Base-by-base conservation (phyloP, 2,797 vertebrate genomes). In the Sebastes aleutianus region DNA sequence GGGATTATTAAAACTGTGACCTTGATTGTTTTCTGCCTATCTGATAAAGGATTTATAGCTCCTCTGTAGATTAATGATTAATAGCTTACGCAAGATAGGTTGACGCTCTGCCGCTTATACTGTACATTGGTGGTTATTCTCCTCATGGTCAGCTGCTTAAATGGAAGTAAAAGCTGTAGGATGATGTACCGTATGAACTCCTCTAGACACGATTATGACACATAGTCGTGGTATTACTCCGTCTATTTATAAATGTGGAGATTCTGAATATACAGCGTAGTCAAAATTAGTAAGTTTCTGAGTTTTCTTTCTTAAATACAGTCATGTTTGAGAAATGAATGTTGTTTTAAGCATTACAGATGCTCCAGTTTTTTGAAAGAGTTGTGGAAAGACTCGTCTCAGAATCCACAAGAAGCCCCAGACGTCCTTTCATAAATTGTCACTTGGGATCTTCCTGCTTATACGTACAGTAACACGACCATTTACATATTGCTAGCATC, bases 401-500 rank as follows among this genome's bases (percentile, higher is more conserved):
- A 66, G 58, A 62, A 58, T 63, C 56, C 36, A 70, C 29, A 82
- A 69, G 68, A 53, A 56, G 58, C 20, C 39, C 26, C 50, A 70
- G 20, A 70, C 24, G 4, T 68, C 59, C 39, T 79, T 75, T 79
- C 27, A 77, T 70, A 61, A 86, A 80, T 8, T 7, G 39, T 54
- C 77, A 75, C 47, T 39, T 27, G 76, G 65, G 76, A 80, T 73
- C 20, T 66, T 67, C 18, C 56, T 76, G 68, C 39, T 87, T 86
- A 66, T 43, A 65, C 64, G 80, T 27, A 66, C 64, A 66, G 50
- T 24, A 75, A 80, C 32, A 22, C 18, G 65, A 0, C 3, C 53
- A 87, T 92, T 89, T 85, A 77, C 83, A 89, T 85, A 80, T 43
- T 10, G 39, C 26, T 34, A 3, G 67, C 54, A 84, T 91, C 79